A percentile compares a stretch with the other conserved stretches of the same genome.
phyloP scores from a whole-genome alignment of 2,888 invertebrate species.

The Marasmarcha lunaedactyla region DNA sequence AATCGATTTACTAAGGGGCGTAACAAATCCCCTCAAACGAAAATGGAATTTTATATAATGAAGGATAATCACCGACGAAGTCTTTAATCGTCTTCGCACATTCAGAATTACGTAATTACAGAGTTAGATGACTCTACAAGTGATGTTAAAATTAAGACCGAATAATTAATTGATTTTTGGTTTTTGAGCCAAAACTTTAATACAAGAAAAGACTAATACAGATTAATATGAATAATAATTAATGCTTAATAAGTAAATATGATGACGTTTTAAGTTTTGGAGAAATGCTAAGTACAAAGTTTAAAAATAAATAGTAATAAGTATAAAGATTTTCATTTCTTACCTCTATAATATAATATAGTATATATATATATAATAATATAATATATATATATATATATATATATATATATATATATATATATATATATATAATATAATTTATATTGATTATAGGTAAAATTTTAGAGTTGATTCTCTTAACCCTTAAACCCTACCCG shows the following conservation, averaged over 20 bases:
- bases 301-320: slow-evolving; percentile 7
- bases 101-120: not conserved
- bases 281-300: slow-evolving; percentile 9
- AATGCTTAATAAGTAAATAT: slow-evolving; percentile 9
- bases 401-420: slow-evolving; percentile 4
- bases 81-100: slow-evolving; percentile 9
- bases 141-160: slow-evolving; percentile 6
- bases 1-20: slow-evolving; percentile 7
- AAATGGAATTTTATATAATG: slow-evolving; percentile 8
- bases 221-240: slow-evolving; percentile 9
- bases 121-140: slow-evolving; percentile 7
- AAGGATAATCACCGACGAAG: slow-evolving; percentile 9
- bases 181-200: slow-evolving; percentile 3
- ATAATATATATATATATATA: no score
- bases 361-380: not conserved
- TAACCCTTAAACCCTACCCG: no score
- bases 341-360: slow-evolving; percentile 5
- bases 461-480: slow-evolving; percentile 7
- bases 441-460: slow-evolving; percentile 5
- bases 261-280: slow-evolving; percentile 7
- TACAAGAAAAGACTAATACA: slow-evolving; percentile 7
- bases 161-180: slow-evolving; percentile 5
- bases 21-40: slow-evolving; percentile 8
- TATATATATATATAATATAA: not conserved
- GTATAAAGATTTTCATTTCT: slow-evolving; percentile 7